A percentile compares a stretch with the other conserved stretches of the same genome.
phyloP scores from a whole-genome alignment of 2,888 invertebrate genomes.

The Teleogryllus oceanicus region DNA sequence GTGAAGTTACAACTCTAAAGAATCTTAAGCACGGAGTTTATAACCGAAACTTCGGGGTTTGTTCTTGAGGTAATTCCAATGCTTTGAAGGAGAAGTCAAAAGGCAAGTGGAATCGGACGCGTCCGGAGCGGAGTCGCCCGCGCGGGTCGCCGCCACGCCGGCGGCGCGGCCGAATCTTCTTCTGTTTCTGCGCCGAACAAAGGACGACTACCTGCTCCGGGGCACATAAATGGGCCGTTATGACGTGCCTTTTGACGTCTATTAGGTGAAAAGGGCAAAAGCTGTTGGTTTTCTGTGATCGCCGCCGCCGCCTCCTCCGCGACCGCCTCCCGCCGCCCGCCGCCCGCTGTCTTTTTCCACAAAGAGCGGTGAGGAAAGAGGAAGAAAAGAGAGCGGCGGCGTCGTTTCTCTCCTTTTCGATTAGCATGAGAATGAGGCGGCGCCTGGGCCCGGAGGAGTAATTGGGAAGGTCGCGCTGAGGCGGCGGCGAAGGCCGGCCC shows the following conservation, averaged over 20 bases:
- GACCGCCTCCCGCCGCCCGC: background rate
- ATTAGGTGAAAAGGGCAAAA: constrained; percentile 18
- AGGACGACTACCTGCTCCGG: background rate
- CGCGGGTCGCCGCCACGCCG: background rate
- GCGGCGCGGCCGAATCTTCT: background rate
- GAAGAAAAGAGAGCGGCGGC: background rate
- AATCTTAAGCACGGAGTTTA: too few relatives aligned
- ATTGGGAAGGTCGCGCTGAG: background rate
- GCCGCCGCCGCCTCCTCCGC: background rate
- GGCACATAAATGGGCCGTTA: background rate
- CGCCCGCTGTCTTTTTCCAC: background rate
- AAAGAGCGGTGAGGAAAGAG: background rate
- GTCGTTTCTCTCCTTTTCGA: background rate
- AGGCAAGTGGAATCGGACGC: too few relatives aligned
- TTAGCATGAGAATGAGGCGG: constrained; percentile 18
- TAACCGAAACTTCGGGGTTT: too few relatives aligned
- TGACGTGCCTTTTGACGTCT: constrained; percentile 18
- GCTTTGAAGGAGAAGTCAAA: too few relatives aligned
- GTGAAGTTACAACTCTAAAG: too few relatives aligned
- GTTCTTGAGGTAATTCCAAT: too few relatives aligned
- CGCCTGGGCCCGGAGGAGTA: background rate
- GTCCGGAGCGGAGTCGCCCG: background rate
- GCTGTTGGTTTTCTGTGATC: constrained; percentile 18
- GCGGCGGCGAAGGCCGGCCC: background rate
- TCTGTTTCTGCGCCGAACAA: background rate